Conservation (phyloP, 2,888 invertebrate species). For the Glaucopsyche alexis region DNA sequence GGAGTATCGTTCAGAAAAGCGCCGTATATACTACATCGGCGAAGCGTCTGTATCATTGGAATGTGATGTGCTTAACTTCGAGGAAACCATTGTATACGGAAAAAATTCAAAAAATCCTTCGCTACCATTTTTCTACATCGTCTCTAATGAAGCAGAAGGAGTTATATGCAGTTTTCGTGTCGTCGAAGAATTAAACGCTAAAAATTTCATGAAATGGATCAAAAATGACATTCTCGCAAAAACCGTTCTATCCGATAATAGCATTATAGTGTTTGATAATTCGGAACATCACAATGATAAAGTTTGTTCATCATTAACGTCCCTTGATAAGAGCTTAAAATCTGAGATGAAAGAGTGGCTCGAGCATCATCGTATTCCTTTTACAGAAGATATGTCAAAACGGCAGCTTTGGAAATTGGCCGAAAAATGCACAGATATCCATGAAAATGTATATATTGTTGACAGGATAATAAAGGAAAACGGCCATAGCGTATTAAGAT, state of each 20-base stretch:
- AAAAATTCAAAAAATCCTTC: background rate
- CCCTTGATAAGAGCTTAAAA: constrained; percentile 31
- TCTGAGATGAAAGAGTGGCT: constrained; percentile 35
- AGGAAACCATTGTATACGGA: constrained; percentile 9
- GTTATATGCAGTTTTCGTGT: constrained; percentile 6
- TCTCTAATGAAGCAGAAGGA: background rate
- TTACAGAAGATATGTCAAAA: constrained; percentile 28
- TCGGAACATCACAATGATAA: constrained; percentile 29
- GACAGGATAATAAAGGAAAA: constrained; percentile 32
- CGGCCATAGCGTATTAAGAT: constrained; percentile 32
- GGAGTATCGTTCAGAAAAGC: constrained; percentile 23
- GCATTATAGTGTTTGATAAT: constrained; percentile 33
- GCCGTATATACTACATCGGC: constrained; percentile 30
- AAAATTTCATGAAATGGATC: constrained; percentile 30
- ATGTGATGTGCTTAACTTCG: constrained; percentile 26
- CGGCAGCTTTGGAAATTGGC: constrained; percentile 31
- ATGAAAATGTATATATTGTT: constrained; percentile 29
- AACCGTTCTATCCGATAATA: constrained; percentile 17
- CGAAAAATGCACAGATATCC: constrained; percentile 31
- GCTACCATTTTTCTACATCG: background rate
- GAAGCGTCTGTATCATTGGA: constrained; percentile 22
- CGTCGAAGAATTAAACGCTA: background rate
- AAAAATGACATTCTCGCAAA: background rate
- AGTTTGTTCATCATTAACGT: constrained; percentile 26
- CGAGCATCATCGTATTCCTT: constrained; percentile 31